phyloP scores from a whole-genome alignment of 1,140 invertebrate species.

The Dreissena polymorpha region DNA sequence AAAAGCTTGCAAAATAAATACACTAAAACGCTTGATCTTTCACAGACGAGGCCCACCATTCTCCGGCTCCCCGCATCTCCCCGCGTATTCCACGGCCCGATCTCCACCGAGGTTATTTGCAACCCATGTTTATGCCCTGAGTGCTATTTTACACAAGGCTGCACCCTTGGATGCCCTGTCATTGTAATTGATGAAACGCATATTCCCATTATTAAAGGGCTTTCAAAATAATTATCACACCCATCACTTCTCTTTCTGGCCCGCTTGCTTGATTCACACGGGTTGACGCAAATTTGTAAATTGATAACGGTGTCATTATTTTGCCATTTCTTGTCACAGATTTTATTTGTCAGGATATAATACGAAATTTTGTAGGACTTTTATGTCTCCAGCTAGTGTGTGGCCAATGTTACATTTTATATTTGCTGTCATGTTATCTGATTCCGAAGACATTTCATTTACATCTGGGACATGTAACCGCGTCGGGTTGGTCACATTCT shows the following conservation, averaged over 20 bases:
- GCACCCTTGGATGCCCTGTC: neutral
- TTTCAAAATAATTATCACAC: constrained; percentile 32
- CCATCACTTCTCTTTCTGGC: neutral
- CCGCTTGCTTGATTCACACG: constrained; percentile 18
- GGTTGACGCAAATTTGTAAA: constrained; percentile 27
- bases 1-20: too few species aligned
- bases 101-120: too few species aligned
- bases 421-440: constrained; percentile 26
- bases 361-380: constrained; percentile 8
- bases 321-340: constrained; percentile 9
- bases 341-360: constrained; percentile 31
- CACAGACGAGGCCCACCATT: too few species aligned
- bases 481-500: neutral
- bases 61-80: too few species aligned
- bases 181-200: constrained; percentile 1
- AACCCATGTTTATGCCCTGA: neutral
- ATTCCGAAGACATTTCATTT: constrained; percentile 22
- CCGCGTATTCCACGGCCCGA: too few species aligned
- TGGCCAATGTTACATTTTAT: constrained; percentile 38
- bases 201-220: constrained; percentile 5
- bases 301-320: constrained; percentile 32
- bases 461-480: constrained; percentile 4
- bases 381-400: constrained; percentile 25
- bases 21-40: too few species aligned
- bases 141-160: neutral